These are phyloP conservation scores for Copidosoma aretas DNA, from an alignment of 2,888 invertebrate species.

Conservation along the genomic window DNA sequence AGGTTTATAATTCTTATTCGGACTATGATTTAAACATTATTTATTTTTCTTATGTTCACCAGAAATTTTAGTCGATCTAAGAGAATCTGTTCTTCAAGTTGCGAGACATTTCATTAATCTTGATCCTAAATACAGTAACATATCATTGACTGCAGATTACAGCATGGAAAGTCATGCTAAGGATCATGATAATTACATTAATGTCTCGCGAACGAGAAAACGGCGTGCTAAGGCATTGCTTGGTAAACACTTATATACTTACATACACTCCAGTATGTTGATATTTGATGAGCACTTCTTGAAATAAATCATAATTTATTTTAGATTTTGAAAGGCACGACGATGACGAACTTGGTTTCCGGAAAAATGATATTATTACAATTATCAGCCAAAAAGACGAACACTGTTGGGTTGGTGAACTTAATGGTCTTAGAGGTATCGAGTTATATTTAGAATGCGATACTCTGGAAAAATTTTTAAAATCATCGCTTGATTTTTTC, in stretches of 20 bases:
- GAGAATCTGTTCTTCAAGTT: constrained; percentile 92
- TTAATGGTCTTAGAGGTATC: constrained; percentile 85
- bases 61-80: constrained; percentile 95
- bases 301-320: constrained; percentile 37
- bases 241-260: constrained; percentile 63
- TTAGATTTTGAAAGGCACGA: constrained; percentile 95
- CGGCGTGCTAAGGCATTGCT: constrained; percentile 93
- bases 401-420: constrained; percentile 97
- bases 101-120: constrained; percentile 94
- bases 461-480: neutral
- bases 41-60: constrained; percentile 9
- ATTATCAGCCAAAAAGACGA: constrained; percentile 97
- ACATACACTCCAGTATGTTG: constrained; percentile 13
- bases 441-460: neutral
- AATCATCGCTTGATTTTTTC: neutral
- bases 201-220: constrained; percentile 85
- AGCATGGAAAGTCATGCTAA: constrained; percentile 93
- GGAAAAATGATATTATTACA: constrained; percentile 98
- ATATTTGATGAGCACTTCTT: neutral
- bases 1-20: constrained; percentile 3
- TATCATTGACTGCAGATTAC: constrained; percentile 88
- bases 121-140: constrained; percentile 86
- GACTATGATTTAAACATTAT: constrained; percentile 1
- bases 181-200: constrained; percentile 94
- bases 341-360: constrained; percentile 97